Evolutionary conservation across 2,797 vertebrate species (phyloP).

Genomic region (Gouania willdenowi): DNA sequence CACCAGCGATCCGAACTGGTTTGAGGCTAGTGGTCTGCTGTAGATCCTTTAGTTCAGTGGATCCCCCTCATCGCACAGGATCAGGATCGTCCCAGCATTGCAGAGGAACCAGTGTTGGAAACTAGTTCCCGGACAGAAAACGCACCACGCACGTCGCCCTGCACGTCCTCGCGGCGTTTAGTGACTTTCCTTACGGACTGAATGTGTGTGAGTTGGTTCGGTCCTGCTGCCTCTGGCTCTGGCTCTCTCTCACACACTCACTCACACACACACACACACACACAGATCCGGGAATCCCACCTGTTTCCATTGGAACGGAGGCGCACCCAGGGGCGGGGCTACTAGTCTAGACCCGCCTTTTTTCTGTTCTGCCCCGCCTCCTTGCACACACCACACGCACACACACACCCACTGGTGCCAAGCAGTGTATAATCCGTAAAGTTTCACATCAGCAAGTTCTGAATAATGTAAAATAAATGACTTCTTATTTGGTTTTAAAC

Average conservation of each 20-base stretch:
- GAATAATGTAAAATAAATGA: no score
- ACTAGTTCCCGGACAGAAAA: background rate
- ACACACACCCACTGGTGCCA: background rate
- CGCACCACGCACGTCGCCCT: no score
- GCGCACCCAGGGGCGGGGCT: conserved; percentile 58
- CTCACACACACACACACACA: background rate
- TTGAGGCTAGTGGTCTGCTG: conserved; percentile 3
- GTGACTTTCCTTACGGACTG: conserved; percentile 31
- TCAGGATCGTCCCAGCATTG: conserved; percentile 25
- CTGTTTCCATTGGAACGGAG: conserved; percentile 74
- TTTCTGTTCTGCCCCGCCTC: background rate
- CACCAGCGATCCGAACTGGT: no score
- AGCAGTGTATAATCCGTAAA: no score
- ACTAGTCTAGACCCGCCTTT: conserved; percentile 26
- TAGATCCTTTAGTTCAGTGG: conserved; percentile 28
- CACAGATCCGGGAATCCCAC: conserved; percentile 68
- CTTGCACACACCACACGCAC: background rate
- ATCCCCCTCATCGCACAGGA: conserved; percentile 32
- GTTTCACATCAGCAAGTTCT: no score
- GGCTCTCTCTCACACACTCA: conserved; percentile 10
- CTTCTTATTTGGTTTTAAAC: no score
- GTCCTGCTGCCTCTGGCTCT: conserved; percentile 47
- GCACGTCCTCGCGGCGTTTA: no score
- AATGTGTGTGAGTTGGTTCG: conserved; percentile 51
- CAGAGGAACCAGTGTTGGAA: conserved; percentile 8